Base-by-base conservation (phyloP, 1,140 invertebrate genomes). In the Orchesella cincta region DNA sequence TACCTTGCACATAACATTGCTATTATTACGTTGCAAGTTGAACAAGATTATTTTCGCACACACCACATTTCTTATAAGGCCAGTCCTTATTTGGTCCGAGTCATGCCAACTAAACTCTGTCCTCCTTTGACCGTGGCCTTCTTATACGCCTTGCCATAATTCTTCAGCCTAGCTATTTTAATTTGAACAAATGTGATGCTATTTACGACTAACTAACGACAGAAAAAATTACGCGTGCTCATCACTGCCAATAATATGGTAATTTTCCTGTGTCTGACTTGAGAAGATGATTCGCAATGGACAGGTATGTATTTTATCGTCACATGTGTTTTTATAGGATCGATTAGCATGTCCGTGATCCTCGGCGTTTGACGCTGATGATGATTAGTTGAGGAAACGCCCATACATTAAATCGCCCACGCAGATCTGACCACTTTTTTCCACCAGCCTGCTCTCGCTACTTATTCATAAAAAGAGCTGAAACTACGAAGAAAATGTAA, bases 331-430 rank as follows among this genome's bases (percentile, higher is more conserved):
- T 67, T 18, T 67, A 67, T 31, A 29, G 31, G 33, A 67, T 67
- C 62, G 62, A 67, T 67, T 29, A 67, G 62, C 62, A 67, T 67
- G 62, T 67, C 62, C 62, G 62, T 33, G 62, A 67, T 14, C 62
- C 62, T 67, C 3, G 3, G 28, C 14, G 5, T 29, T 31, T 67
- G 31, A 67, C 23, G 62, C 8, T 67, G 28, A 31, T 67, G 62
- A 67, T 67, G 62, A 67, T 33, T 67, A 62, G n/a, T n/a, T 16
- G 23, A 33, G 62, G 31, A 67, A 67, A 67, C 62, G 62, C 62
- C 62, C 62, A 5, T 67, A 67, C 62, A 67, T 67, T 67, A 67
- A 67, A 67, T 31, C 62, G n/a, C 62, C 62, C 62, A 67, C 62
- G 23, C 31, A 67, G 8, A 14, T 12, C 62, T 12, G 23, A 31